Conservation (phyloP, 2,888 invertebrate species). For the Drosophila niveifrons region DNA sequence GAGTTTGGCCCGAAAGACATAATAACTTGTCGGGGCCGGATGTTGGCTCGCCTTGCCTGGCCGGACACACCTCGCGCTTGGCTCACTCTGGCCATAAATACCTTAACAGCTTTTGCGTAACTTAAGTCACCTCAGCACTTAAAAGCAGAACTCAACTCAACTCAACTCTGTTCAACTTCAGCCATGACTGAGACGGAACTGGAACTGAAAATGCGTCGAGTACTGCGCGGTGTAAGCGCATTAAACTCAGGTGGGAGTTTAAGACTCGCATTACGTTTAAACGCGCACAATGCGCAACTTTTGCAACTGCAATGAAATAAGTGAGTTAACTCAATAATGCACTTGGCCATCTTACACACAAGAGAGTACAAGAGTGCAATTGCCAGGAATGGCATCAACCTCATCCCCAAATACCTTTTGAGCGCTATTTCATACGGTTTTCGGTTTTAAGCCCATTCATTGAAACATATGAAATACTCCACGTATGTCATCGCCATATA, state of each 20-base stretch:
- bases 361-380: slow-evolving; percentile 35
- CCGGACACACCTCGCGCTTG: slow-evolving; percentile 23
- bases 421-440: slow-evolving; percentile 24
- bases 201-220: slow-evolving; percentile 13
- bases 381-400: slow-evolving; percentile 15
- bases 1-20: slow-evolving; percentile 36
- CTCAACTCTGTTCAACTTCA: slow-evolving; percentile 27
- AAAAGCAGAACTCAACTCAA: slow-evolving; percentile 36
- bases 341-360: slow-evolving; percentile 56
- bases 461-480: slow-evolving; percentile 47
- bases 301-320: slow-evolving; percentile 62
- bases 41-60: slow-evolving; percentile 43
- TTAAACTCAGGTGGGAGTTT: slow-evolving; percentile 67
- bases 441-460: slow-evolving; percentile 57
- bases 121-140: slow-evolving; percentile 76
- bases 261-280: slow-evolving; percentile 67
- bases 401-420: slow-evolving; percentile 17
- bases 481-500: slow-evolving; percentile 50
- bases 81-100: slow-evolving; percentile 68
- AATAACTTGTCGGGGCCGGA: slow-evolving; percentile 41
- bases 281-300: slow-evolving; percentile 63
- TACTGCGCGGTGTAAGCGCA: slow-evolving; percentile 61
- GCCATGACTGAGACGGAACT: slow-evolving; percentile 18
- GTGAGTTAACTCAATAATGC: slow-evolving; percentile 75
- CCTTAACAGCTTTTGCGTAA: slow-evolving; percentile 76